Evolutionary conservation across 2,888 invertebrate genomes (phyloP).

Genomic region (Eutolmus rufibarbis): DNA sequence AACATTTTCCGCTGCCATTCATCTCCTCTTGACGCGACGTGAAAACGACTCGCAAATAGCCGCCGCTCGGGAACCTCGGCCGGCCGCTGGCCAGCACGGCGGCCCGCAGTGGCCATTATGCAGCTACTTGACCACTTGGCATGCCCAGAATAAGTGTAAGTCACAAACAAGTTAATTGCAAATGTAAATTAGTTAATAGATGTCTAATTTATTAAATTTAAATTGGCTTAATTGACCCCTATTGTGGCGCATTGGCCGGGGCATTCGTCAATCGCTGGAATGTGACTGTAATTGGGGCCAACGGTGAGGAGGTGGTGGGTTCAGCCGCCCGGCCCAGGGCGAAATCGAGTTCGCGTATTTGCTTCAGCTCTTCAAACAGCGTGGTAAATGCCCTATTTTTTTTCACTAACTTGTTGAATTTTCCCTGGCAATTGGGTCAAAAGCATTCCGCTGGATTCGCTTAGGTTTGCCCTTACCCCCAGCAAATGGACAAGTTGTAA

Average conservation of each 20-base stretch:
- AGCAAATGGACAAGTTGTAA: not conserved
- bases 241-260: constrained; percentile 50
- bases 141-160: constrained; percentile 36
- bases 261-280: constrained; percentile 13
- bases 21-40: constrained; percentile 41
- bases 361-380: not conserved
- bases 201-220: constrained; percentile 62
- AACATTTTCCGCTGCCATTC: constrained; percentile 47
- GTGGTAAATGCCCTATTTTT: constrained; percentile 3
- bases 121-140: constrained; percentile 19
- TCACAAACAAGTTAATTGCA: constrained; percentile 52
- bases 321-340: too few relatives aligned
- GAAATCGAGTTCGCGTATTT: not conserved
- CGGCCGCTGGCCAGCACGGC: not conserved
- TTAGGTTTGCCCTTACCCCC: too few relatives aligned
- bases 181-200: constrained; percentile 61
- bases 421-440: not conserved
- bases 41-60: constrained; percentile 16
- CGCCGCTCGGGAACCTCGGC: constrained; percentile 5
- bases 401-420: constrained; percentile 12
- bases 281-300: not conserved
- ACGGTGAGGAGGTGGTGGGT: not conserved
- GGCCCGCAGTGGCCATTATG: not conserved
- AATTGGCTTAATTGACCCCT: constrained; percentile 64
- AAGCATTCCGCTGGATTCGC: not conserved